Base-by-base conservation (phyloP, 2,888 invertebrate species). In the Lycophotia porphyrea region DNA sequence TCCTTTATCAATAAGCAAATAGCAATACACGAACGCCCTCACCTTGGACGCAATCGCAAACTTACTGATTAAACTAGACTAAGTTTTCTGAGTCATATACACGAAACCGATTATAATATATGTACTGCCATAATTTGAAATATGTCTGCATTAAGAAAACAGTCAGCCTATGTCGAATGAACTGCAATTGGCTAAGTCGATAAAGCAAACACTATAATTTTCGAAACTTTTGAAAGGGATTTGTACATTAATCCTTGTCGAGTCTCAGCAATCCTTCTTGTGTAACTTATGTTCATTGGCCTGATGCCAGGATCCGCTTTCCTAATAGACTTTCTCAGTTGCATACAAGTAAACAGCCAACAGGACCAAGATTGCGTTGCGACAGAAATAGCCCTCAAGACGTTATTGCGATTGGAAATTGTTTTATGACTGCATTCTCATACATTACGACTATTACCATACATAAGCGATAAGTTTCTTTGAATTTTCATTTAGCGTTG, bases 41-140 rank as follows among this genome's bases (percentile, higher is more conserved):
- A 88, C 92, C 92, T 92, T 92, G 91, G 86, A 84, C 88, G 86
- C 86, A 89, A 86, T 87, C 74, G 74, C 82, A 78, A 88, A 87
- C 80, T 87, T 84, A 86, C 81, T 78, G 85, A 87, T 87, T 85
- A 87, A 89, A 89, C 87, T 88, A 81, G 84, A 90, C 64, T 82
- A 78, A 78, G 80, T 83, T 76, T 71, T 76, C 78, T 87, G 88
- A 91, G 77, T 88, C 88, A 90, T 87, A 83, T 71, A 85, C 27
- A 82, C 63, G 47, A 60, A 61, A 49, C 67, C 74, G 47, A 74
- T 75, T 78, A 74, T 42, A 58, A 74, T 42, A 58, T 74, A 63
- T 63, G 60, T 77, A 71, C 55, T 44, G n/a, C 60, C 21, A 67
- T 49, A 81, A 72, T 71, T 81, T 74, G 36, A 74, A 78, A 63